phyloP scores from a whole-genome alignment of 2,113 vertebrate genomes.

The Ciconia stormi region DNA sequence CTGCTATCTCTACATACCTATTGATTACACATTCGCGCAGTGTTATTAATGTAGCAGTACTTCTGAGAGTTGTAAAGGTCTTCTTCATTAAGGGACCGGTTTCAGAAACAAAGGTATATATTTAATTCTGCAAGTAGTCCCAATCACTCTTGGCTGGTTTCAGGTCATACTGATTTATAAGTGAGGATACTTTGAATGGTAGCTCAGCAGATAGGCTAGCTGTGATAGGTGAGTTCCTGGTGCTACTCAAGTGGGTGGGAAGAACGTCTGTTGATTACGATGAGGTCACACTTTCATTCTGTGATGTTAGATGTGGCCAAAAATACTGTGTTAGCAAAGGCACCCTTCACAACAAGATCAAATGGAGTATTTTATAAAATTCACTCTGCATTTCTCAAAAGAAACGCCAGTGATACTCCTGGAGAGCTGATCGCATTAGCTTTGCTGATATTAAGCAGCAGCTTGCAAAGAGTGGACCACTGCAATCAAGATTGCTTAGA shows the following conservation, averaged over 20 bases:
- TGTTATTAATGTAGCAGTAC: background rate
- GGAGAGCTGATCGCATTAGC: background rate
- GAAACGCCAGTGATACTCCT: background rate
- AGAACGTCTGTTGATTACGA: background rate
- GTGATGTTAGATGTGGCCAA: background rate
- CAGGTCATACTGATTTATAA: background rate
- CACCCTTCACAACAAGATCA: background rate
- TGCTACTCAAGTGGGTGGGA: background rate
- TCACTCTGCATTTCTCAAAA: background rate
- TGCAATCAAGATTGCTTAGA: background rate
- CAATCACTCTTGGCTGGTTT: background rate
- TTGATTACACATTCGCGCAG: background rate
- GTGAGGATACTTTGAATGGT: background rate
- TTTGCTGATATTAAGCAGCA: background rate
- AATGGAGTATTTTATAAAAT: background rate
- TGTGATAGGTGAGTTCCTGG: background rate
- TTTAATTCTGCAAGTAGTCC: background rate
- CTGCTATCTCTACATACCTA: background rate
- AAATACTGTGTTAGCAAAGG: background rate
- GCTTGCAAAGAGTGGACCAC: background rate
- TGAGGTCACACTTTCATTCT: background rate
- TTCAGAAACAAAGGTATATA: slow-evolving; percentile 7
- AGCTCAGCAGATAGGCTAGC: background rate
- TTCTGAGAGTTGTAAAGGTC: slow-evolving; percentile 7
- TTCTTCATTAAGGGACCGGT: background rate